Evolutionary conservation across 2,113 vertebrate genomes (phyloP).

Genomic region (Rynchops niger): DNA sequence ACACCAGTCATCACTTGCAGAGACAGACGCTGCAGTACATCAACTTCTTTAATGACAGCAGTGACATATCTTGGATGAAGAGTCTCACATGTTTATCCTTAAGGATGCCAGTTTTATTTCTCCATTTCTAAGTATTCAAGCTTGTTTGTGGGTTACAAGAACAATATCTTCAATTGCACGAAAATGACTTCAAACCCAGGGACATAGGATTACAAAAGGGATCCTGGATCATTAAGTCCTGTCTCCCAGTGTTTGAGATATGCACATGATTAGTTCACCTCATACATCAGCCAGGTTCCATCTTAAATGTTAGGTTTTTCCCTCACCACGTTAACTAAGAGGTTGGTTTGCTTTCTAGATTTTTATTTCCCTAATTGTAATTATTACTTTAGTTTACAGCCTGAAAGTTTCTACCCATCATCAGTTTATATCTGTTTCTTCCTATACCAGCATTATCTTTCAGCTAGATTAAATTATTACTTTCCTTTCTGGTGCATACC

Average conservation of each 20-base stretch:
- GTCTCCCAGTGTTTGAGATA: not conserved
- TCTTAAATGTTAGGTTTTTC: not conserved
- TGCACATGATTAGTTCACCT: not conserved
- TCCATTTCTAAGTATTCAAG: not conserved
- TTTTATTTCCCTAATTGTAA: not conserved
- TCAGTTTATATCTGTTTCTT: not conserved
- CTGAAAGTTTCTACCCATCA: not conserved
- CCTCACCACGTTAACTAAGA: not conserved
- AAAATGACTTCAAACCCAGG: not conserved
- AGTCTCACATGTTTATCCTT: not conserved
- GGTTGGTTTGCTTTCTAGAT: not conserved
- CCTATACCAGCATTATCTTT: not conserved
- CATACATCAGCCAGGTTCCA: not conserved
- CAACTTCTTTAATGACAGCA: constrained; percentile 1
- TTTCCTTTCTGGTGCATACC: not conserved
- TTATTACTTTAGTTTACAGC: not conserved
- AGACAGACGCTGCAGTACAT: not conserved
- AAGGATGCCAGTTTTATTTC: not conserved
- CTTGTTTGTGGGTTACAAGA: not conserved
- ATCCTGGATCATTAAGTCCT: not conserved
- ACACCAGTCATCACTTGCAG: not conserved
- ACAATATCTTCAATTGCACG: not conserved
- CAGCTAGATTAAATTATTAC: not conserved
- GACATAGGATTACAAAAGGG: not conserved
- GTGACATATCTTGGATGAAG: not conserved